A percentile compares a stretch with the other conserved stretches of the same genome.
Evolutionary conservation across 2,888 invertebrate genomes (phyloP).

Genomic region (Emmelina monodactyla): DNA sequence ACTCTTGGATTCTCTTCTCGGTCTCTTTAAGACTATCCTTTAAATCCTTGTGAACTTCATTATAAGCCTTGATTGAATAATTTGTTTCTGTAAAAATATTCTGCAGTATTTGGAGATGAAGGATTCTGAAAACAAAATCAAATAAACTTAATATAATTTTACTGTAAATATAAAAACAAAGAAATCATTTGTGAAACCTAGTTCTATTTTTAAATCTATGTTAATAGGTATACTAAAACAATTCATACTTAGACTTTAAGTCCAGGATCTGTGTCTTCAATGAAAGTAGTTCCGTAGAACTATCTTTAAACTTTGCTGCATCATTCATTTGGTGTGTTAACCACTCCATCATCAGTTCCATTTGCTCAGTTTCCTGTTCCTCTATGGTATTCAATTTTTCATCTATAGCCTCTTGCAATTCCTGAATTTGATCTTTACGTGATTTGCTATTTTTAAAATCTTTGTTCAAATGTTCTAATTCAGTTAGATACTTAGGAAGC

Average conservation of each 20-base stretch:
- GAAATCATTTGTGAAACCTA: too few relatives aligned
- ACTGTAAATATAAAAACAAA: too few relatives aligned
- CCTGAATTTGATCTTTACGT: constrained; percentile 28
- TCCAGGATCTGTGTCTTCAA: constrained; percentile 46
- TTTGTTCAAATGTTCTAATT: constrained; percentile 33
- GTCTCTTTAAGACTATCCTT: constrained; percentile 43
- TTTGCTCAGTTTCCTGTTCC: constrained; percentile 48
- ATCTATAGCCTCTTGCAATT: constrained; percentile 38
- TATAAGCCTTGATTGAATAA: constrained; percentile 50
- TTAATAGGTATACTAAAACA: neutral
- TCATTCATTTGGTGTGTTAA: constrained; percentile 39
- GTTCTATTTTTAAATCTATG: neutral
- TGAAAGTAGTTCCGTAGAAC: constrained; percentile 38
- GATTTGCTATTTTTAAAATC: constrained; percentile 19
- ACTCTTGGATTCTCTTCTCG: constrained; percentile 38
- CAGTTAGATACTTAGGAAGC: constrained; percentile 31
- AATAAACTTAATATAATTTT: neutral
- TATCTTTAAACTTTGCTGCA: constrained; percentile 32
- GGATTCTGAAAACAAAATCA: constrained; percentile 49
- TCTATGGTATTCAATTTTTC: constrained; percentile 37
- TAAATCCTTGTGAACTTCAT: constrained; percentile 49
- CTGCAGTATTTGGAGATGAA: constrained; percentile 48
- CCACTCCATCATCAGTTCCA: constrained; percentile 56
- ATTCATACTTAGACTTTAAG: constrained; percentile 54
- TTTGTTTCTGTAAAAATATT: constrained; percentile 54